Percentiles rank a stretch among this genome's conserved stretches.
phyloP scores from a whole-genome alignment of 2,797 vertebrate species.

The Cossypha caffra region DNA sequence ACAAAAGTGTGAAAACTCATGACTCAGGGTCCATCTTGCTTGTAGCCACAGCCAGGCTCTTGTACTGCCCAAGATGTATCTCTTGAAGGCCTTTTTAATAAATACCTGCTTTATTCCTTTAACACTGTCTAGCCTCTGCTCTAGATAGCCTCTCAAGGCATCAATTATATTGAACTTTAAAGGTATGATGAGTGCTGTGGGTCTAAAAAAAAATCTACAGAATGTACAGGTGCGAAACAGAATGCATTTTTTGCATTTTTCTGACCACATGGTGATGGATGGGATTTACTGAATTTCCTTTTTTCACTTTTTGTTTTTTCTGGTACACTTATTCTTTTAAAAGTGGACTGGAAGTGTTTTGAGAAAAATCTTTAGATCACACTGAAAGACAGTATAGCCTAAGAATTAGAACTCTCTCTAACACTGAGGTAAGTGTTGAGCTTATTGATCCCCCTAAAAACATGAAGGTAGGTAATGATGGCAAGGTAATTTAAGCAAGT shows the following conservation, averaged over 20 bases:
- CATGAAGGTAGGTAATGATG: background rate
- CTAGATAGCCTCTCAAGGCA: background rate
- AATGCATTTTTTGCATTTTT: background rate
- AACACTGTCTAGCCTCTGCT: background rate
- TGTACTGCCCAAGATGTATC: background rate
- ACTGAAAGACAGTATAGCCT: background rate
- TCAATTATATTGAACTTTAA: background rate
- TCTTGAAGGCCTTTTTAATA: background rate
- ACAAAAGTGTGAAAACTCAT: no score
- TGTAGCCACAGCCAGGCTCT: no score
- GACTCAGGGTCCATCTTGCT: no score
- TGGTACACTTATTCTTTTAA: background rate
- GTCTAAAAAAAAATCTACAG: background rate
- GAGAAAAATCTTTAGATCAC: background rate
- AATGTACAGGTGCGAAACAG: background rate
- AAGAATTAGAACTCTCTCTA: background rate
- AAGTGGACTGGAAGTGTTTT: background rate
- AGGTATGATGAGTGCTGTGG: background rate
- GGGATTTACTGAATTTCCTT: background rate
- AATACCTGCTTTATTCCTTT: background rate
- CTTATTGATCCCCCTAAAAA: background rate
- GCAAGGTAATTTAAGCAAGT: background rate
- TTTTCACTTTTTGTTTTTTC: background rate
- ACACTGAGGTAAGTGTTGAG: background rate
- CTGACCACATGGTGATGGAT: background rate